phyloP scores from a whole-genome alignment of 2,113 vertebrate genomes.

The Heterotilapia buettikoferi region DNA sequence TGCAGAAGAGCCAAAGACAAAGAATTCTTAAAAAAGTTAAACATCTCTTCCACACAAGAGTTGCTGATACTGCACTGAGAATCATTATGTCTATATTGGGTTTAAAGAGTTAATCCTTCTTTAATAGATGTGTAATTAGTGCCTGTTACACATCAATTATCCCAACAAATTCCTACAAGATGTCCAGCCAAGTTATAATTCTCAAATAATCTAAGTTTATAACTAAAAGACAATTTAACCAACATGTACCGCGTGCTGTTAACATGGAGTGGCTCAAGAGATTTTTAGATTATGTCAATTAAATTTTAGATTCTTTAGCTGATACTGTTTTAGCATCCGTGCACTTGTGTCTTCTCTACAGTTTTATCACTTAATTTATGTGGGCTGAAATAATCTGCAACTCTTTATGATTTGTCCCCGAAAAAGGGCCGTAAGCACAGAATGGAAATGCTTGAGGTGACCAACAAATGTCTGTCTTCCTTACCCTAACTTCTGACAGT shows the following conservation, averaged over 20 bases:
- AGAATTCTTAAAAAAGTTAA: background rate
- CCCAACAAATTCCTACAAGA: background rate
- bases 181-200: background rate
- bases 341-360: background rate
- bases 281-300: background rate
- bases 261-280: background rate
- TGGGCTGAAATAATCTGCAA: background rate
- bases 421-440: background rate
- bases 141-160: background rate
- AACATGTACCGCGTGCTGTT: background rate
- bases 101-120: background rate
- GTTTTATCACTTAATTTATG: background rate
- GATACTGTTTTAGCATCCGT: background rate
- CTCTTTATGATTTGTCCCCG: background rate
- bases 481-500: conserved; percentile 86
- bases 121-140: background rate
- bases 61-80: background rate
- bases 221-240: background rate
- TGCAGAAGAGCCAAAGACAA: background rate
- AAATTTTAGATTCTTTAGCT: background rate
- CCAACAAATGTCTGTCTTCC: background rate
- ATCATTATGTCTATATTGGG: background rate
- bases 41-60: background rate
- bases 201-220: background rate
- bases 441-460: background rate